Base-by-base conservation (phyloP, 1,140 invertebrate genomes). In the Dolichoris vasculosae region DNA sequence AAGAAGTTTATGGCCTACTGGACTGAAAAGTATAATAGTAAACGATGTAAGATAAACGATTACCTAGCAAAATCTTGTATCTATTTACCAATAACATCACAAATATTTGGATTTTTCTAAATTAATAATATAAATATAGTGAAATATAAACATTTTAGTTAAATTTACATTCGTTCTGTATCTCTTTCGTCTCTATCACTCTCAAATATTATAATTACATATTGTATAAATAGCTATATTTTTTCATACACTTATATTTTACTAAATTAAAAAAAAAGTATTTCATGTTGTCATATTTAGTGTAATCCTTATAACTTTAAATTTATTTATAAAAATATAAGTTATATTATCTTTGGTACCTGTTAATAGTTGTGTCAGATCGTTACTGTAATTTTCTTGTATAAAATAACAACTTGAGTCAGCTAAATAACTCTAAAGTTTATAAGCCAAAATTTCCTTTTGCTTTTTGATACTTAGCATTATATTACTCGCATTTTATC, bases 301-400 rank as follows among this genome's bases (percentile, higher is more conserved):
- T 4, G 26, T 55, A 17, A 26, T 59, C 2, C 9, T 26, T 59
- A 2, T 26, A 2, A 59, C 9, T 59, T 59, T 59, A 13, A 59
- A 17, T 17, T 55, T 17, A 20, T 55, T 55, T 55, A 55, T 55
- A 15, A 55, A 55, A 55, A 55, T 55, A 9, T 55, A 11, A 2
- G 2, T 55, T 55, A 55, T 55, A 55, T 17, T 17, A 30, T 67
- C 64, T 67, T 38, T 9, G 48, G 32, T 23, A 9, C 26, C 32
- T 51, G 26, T 26, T n/a, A 67, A 67, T 26, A 11, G 76, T 51
- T 38, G 2, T 13, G 76, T 35, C 35, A 35, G 17, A 30, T 38
- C 76, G 48, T 55, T 30, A 55, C 76, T 55, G 30, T 59, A 32
- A 78, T 78, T 78, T 17, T 9, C 76, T 78, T 51, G 32, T 59